Evolutionary conservation across 2,113 vertebrate genomes (phyloP), one percentile per base, ranked within the genome.

Genomic region (Eurypyga helias): DNA sequence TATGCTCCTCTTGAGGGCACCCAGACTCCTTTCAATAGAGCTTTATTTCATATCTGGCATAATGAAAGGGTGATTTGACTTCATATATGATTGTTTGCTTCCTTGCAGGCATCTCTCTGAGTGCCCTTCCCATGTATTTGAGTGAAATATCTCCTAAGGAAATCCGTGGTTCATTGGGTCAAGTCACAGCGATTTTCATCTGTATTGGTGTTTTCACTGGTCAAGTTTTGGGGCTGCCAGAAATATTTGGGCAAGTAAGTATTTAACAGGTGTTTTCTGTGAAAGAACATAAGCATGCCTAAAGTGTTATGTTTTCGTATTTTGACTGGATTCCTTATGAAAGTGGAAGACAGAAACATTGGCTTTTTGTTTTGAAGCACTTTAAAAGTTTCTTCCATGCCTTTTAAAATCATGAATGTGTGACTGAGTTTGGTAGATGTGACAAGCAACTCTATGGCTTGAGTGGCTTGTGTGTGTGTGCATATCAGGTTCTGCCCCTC

Each of bases 101-200:
- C 31, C 95, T 80, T 43, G 0, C 57, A 99, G 99, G 99, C 82
- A 98, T 99, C 38, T 98, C 99, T 65, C 98, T 99, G 65, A 99
- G 99, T 25, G 99, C 97, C 3, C 98, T 99, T 58, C 99, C 99
- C 65, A 99, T 99, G 99, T 99, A 99, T 97, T 97, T 99, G 90
- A 99, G 98, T 61, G 99, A 99, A 98, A 99, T 99, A 95, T 99
- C 99, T 13, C 99, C 99, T 34, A 98, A 98, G 84, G 97, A 98
- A 73, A 98, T 99, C 71, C 98, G 99, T 13, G 99, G 99, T 48
- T 99, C 98, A 7, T 96, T 99, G 72, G 99, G 99, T 45, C 99
- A 99, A 95, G 98, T 99, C 94, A 99, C 99, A 29, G 97, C 99
- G 5, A 98, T 99, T 96, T 98, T 99, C 96, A 99, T 99, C 98